Conservation (phyloP, 2,888 invertebrate genomes). For the Limnephilus marmoratus region DNA sequence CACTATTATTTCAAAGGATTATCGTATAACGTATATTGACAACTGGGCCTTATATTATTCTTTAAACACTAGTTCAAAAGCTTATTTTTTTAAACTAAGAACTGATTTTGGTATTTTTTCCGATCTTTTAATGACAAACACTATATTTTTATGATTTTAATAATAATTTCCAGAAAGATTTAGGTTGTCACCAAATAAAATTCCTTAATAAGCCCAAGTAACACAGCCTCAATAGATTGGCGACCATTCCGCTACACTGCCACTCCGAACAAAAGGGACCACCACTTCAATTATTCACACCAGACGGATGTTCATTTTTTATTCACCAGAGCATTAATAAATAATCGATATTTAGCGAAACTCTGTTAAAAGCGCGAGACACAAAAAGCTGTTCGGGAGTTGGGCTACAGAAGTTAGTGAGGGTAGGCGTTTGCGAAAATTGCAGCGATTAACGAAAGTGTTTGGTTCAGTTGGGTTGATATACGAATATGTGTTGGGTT, state of each 20-base stretch:
- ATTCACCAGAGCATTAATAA: constrained; percentile 47
- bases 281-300: constrained; percentile 55
- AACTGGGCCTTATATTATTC: neutral
- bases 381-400: neutral
- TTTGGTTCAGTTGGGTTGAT: neutral
- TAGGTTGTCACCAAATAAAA: neutral
- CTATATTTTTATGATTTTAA: neutral
- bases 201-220: neutral
- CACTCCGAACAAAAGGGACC: constrained; percentile 56
- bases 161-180: neutral
- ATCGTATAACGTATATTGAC: no score
- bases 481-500: neutral
- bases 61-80: neutral
- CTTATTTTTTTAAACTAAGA: neutral
- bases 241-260: constrained; percentile 3
- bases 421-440: neutral
- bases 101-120: neutral
- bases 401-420: neutral
- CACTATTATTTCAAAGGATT: neutral
- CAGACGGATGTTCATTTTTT: constrained; percentile 52
- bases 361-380: constrained; percentile 11
- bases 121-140: neutral
- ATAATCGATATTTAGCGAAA: constrained; percentile 48
- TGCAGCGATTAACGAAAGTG: constrained; percentile 7
- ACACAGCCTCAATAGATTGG: neutral